phyloP scores from a whole-genome alignment of 2,113 vertebrate genomes.

The Carettochelys insculpta region DNA sequence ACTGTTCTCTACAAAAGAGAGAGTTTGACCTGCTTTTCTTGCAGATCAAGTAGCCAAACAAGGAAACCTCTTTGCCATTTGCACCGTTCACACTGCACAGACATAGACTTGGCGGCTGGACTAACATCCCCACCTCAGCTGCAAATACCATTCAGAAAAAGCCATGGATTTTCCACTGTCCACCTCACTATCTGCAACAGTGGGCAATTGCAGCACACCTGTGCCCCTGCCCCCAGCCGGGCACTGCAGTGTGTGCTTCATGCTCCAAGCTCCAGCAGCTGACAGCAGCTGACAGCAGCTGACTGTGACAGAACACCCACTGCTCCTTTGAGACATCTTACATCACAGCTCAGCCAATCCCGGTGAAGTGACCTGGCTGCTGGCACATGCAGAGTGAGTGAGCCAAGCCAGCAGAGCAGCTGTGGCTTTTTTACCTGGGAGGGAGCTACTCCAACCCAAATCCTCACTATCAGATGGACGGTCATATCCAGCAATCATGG shows the following conservation, averaged over 20 bases:
- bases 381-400: background rate
- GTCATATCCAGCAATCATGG: background rate
- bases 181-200: background rate
- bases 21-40: background rate
- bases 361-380: background rate
- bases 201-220: accelerated
- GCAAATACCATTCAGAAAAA: accelerated
- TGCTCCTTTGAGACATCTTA: background rate
- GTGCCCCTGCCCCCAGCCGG: background rate
- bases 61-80: background rate
- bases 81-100: background rate
- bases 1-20: background rate
- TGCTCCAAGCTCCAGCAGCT: accelerated
- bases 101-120: background rate
- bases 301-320: background rate
- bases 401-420: background rate
- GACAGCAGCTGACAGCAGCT: accelerated
- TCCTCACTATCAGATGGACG: background rate
- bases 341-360: background rate
- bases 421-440: background rate
- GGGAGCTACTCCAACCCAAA: background rate
- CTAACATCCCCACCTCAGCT: background rate
- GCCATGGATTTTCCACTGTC: accelerated
- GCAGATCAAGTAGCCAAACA: background rate
- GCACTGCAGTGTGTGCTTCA: accelerated